phyloP scores from a whole-genome alignment of 2,113 vertebrate species.

The Pavo muticus region DNA sequence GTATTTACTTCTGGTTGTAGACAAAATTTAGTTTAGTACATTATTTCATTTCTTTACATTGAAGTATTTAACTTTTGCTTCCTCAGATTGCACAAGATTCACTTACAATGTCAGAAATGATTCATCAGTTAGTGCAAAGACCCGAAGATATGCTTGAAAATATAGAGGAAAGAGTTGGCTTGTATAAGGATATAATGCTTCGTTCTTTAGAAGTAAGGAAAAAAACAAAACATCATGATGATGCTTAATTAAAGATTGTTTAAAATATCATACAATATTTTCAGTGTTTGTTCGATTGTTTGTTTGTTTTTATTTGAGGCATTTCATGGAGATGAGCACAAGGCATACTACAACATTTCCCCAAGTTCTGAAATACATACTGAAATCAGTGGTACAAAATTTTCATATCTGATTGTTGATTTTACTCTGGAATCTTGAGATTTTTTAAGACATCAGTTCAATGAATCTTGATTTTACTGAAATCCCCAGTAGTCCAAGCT shows the following conservation, averaged over 20 bases:
- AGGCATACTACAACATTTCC: neutral
- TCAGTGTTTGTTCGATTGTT: neutral
- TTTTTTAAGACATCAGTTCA: neutral
- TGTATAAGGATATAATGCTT: slow-evolving; percentile 85
- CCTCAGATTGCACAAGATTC: slow-evolving; percentile 60
- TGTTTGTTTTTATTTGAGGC: neutral
- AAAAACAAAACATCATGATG: neutral
- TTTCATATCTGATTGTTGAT: neutral
- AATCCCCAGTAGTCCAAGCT: neutral
- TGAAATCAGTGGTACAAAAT: neutral
- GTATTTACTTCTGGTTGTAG: neutral
- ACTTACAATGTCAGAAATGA: slow-evolving; percentile 41
- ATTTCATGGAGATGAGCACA: neutral
- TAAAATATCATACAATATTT: neutral
- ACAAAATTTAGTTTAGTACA: neutral
- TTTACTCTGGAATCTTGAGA: neutral
- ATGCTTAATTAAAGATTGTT: neutral
- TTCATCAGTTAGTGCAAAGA: slow-evolving; percentile 81
- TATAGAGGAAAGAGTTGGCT: slow-evolving; percentile 65
- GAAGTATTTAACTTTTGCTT: slow-evolving; percentile 7
- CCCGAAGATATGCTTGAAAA: slow-evolving; percentile 85
- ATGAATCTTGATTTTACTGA: neutral
- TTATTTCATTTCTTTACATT: neutral
- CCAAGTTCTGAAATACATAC: neutral
- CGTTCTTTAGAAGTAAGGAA: slow-evolving; percentile 85